phyloP scores from a whole-genome alignment of 2,888 invertebrate genomes.

The Parasteatoda lunata region DNA sequence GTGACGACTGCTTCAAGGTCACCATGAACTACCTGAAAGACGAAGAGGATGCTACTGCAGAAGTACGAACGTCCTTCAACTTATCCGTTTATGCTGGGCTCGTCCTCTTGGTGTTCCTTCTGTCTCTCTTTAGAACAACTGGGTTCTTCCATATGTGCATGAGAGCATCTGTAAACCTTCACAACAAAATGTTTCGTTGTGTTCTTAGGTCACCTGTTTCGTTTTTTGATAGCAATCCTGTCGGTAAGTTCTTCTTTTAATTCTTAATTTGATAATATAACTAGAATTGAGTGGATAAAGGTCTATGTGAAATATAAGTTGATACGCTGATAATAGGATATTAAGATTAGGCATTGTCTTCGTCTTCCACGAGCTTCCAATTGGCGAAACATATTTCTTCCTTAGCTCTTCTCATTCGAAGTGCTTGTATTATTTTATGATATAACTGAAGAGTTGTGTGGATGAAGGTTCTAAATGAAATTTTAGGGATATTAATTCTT shows the following conservation, averaged over 20 bases:
- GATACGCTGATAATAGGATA: too few species aligned
- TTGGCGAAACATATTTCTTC: too few species aligned
- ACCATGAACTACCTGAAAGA: conserved; percentile 43
- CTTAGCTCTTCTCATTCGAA: too few species aligned
- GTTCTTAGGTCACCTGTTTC: conserved; percentile 74
- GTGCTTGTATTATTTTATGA: too few species aligned
- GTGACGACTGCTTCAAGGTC: conserved; percentile 28
- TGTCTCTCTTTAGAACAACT: conserved; percentile 68
- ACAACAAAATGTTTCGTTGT: conserved; percentile 72
- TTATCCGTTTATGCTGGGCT: conserved; percentile 59
- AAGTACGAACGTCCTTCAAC: conserved; percentile 25
- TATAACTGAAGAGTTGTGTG: too few species aligned
- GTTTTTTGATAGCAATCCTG: conserved; percentile 77
- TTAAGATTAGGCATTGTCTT: too few species aligned
- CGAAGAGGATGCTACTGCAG: conserved; percentile 13
- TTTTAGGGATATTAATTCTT: too few species aligned
- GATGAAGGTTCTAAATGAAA: too few species aligned
- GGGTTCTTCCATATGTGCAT: conserved; percentile 70
- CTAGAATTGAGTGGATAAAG: too few species aligned
- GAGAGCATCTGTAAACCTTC: conserved; percentile 69
- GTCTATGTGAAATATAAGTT: too few species aligned
- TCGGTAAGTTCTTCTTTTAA: conserved; percentile 72
- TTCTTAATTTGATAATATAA: too few species aligned
- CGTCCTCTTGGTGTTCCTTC: conserved; percentile 61
- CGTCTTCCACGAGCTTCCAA: too few species aligned